Conservation (phyloP, 2,113 vertebrate species). For the Sialia sialis region DNA sequence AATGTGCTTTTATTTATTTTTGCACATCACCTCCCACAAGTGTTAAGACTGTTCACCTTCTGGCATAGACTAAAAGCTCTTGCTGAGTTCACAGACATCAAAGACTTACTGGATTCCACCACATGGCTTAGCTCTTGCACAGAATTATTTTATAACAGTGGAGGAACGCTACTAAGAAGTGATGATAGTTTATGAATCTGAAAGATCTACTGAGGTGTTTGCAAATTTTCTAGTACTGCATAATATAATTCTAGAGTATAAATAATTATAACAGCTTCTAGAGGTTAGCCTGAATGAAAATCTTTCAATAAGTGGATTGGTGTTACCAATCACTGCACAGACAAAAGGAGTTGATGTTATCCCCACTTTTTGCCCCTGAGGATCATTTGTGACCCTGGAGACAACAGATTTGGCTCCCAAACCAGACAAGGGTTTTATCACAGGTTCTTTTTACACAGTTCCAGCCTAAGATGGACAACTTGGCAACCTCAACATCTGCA, state of each 20-base stretch:
- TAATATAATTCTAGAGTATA: neutral
- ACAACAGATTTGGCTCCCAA: neutral
- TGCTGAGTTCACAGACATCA: neutral
- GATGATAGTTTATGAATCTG: neutral
- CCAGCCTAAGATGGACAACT: neutral
- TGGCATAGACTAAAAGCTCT: neutral
- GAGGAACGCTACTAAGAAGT: neutral
- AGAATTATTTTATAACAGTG: neutral
- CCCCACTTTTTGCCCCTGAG: neutral
- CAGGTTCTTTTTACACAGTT: neutral
- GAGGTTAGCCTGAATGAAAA: neutral
- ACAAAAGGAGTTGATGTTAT: neutral
- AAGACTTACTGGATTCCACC: neutral
- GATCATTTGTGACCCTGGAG: neutral
- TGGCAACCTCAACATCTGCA: neutral
- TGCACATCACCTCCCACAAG: neutral
- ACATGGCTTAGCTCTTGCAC: neutral
- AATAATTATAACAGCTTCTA: neutral
- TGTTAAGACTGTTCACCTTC: neutral
- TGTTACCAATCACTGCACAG: neutral
- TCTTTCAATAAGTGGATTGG: no score
- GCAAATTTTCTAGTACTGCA: neutral
- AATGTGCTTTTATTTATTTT: conserved; percentile 36
- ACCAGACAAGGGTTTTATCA: conserved; percentile 1
- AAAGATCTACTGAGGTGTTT: neutral